Evolutionary conservation across 2,888 invertebrate species (phyloP).

Genomic region (Priocnemis perturbator): DNA sequence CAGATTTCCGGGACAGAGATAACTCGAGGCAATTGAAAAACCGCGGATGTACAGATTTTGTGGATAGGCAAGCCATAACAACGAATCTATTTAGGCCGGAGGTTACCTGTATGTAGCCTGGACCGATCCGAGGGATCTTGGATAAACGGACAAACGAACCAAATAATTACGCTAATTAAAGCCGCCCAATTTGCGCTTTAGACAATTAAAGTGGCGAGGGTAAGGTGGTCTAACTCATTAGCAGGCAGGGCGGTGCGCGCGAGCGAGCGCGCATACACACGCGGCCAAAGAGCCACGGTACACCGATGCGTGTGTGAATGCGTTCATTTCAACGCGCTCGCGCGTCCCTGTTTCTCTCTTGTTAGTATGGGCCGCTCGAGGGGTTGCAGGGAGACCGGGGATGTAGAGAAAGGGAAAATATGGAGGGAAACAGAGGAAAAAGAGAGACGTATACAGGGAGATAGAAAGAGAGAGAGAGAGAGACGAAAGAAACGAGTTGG

Average conservation of each 20-base stretch:
- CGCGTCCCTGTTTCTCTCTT: slow-evolving; percentile 48
- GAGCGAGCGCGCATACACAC: slow-evolving; percentile 18
- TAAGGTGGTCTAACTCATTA: slow-evolving; percentile 62
- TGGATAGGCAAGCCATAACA: slow-evolving; percentile 23
- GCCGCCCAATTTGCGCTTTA: slow-evolving; percentile 71
- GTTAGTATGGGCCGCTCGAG: slow-evolving; percentile 40
- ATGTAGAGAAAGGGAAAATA: neutral
- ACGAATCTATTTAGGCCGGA: slow-evolving; percentile 55
- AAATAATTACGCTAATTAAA: slow-evolving; percentile 73
- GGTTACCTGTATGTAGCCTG: slow-evolving; percentile 7
- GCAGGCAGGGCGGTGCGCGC: slow-evolving; percentile 39
- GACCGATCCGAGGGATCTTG: slow-evolving; percentile 57
- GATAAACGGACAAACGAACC: slow-evolving; percentile 64
- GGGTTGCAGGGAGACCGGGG: slow-evolving; percentile 12
- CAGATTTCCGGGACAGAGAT: too few relatives aligned
- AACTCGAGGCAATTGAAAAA: too few relatives aligned
- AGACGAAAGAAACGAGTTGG: neutral
- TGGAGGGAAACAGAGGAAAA: neutral
- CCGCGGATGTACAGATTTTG: neutral
- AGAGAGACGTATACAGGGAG: slow-evolving; percentile 12
- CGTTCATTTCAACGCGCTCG: slow-evolving; percentile 51
- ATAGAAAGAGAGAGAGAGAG: slow-evolving; percentile 7
- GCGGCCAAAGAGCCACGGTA: neutral
- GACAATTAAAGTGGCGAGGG: slow-evolving; percentile 63
- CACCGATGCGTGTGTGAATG: slow-evolving; percentile 48